These are phyloP conservation scores for Lontra canadensis DNA, from an alignment of 2,113 vertebrate species.

Conservation along the genomic window DNA sequence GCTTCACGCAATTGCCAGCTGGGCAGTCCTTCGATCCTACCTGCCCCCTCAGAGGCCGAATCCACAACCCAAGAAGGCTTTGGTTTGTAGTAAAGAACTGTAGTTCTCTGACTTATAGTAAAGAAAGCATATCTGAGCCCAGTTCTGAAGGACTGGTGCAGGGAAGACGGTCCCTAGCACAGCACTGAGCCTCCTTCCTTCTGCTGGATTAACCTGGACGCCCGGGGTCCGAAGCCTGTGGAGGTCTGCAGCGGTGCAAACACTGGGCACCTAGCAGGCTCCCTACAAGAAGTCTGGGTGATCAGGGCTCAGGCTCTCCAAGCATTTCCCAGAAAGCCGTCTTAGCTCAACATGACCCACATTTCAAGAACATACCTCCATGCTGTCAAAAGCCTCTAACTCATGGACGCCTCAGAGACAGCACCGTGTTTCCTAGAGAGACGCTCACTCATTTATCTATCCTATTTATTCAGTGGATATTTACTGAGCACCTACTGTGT, in stretches of 20 bases:
- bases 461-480: neutral
- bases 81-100: neutral
- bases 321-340: neutral
- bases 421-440: neutral
- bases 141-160: neutral
- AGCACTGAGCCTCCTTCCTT: neutral
- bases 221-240: neutral
- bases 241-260: neutral
- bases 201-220: neutral
- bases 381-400: neutral
- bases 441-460: neutral
- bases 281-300: neutral
- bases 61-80: fast-evolving
- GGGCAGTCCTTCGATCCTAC: neutral
- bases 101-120: too few relatives aligned
- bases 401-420: neutral
- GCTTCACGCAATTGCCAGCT: neutral
- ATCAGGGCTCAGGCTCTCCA: neutral
- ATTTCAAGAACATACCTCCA: neutral
- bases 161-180: neutral
- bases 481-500: neutral
- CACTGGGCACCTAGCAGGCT: neutral
- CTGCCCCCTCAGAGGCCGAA: neutral
- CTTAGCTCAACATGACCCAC: neutral
- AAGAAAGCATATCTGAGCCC: neutral